A percentile compares a stretch with the other conserved stretches of the same genome.
Conservation (phyloP, 1,140 invertebrate species). For the Galendromus occidentalis region DNA sequence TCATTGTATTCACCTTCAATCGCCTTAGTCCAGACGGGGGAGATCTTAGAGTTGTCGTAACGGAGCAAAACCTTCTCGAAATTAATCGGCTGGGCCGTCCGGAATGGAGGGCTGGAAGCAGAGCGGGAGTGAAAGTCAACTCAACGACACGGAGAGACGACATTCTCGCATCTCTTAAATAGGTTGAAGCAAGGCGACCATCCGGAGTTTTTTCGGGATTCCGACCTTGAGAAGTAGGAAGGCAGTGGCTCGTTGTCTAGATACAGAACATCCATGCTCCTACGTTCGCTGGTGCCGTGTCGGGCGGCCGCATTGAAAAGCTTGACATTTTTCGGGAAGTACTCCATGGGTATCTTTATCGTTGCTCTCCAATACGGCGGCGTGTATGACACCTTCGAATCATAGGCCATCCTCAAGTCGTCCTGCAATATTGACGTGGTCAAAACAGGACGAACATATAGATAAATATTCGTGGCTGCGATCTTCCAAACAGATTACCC, state of each 20-base stretch:
- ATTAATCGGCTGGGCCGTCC: neutral
- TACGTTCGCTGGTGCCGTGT: neutral
- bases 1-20: conserved; percentile 2
- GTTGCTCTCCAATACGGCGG: conserved; percentile 5
- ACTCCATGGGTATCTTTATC: neutral
- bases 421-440: no score
- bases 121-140: neutral
- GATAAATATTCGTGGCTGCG: no score
- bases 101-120: conserved; percentile 2
- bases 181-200: no score
- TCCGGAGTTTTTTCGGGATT: neutral
- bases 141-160: no score
- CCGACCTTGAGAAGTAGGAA: neutral
- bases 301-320: neutral
- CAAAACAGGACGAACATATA: no score
- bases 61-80: neutral
- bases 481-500: no score
- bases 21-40: neutral
- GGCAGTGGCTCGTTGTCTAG: neutral
- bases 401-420: conserved; percentile 1
- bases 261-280: neutral
- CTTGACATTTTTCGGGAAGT: neutral
- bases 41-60: neutral
- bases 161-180: no score
- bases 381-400: neutral